A percentile compares a stretch with the other conserved stretches of the same genome.
phyloP scores from a whole-genome alignment of 2,797 vertebrate genomes.

The Sarcophilus harrisii region DNA sequence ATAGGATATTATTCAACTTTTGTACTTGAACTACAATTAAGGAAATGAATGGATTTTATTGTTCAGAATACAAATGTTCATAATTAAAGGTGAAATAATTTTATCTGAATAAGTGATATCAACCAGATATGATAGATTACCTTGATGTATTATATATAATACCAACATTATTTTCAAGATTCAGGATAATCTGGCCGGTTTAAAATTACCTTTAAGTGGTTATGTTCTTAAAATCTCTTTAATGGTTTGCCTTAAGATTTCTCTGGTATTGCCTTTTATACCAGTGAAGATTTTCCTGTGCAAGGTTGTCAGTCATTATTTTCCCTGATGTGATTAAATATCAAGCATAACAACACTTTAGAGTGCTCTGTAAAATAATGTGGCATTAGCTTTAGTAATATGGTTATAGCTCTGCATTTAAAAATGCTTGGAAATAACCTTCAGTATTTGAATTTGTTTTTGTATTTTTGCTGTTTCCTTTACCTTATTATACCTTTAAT shows the following conservation, averaged over 20 bases:
- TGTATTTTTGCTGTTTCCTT: constrained; percentile 38
- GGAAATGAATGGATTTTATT: constrained; percentile 3
- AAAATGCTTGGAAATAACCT: background rate
- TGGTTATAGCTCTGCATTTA: background rate
- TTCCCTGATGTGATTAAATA: background rate
- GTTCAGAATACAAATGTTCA: background rate
- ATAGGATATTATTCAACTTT: constrained; percentile 3
- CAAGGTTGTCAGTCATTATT: background rate
- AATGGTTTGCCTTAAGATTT: constrained; percentile 1
- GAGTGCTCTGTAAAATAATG: background rate
- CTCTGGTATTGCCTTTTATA: constrained; percentile 3
- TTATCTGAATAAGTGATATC: background rate
- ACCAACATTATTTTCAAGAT: constrained; percentile 35
- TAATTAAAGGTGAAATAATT: background rate
- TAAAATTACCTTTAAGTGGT: constrained; percentile 45
- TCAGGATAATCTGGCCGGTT: background rate
- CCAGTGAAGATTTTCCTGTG: background rate
- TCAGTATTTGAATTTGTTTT: background rate
- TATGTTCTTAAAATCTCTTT: constrained; percentile 29
- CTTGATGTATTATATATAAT: background rate
- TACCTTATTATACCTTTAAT: constrained; percentile 5
- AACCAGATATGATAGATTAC: constrained; percentile 5
- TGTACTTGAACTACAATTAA: background rate
- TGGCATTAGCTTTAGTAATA: background rate
- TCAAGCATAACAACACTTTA: background rate